Evolutionary conservation across 2,113 vertebrate genomes (phyloP).

Genomic region (Scopus umbretta): DNA sequence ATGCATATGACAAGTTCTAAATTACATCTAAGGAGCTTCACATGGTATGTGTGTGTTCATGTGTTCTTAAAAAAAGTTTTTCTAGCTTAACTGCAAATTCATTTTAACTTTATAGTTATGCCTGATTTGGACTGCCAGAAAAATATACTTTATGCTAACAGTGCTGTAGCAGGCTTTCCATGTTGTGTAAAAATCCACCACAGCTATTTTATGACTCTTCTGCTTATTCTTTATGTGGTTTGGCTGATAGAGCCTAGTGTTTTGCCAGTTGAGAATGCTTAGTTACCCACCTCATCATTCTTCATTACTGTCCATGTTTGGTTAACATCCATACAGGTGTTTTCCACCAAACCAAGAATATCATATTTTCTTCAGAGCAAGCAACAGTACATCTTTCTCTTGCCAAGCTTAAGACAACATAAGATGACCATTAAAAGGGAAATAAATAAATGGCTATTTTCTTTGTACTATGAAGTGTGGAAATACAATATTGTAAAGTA

Average conservation of each 20-base stretch:
- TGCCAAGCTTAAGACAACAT: background rate
- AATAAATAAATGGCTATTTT: background rate
- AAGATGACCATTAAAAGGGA: background rate
- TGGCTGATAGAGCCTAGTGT: background rate
- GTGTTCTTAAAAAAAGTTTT: background rate
- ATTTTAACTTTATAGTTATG: background rate
- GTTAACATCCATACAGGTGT: background rate
- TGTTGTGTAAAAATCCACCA: background rate
- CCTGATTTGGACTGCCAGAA: background rate
- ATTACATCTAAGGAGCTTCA: background rate
- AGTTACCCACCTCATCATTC: background rate
- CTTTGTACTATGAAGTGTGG: background rate
- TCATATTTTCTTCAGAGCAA: constrained; percentile 6
- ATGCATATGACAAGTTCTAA: background rate
- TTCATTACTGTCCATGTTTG: background rate
- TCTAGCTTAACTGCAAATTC: background rate
- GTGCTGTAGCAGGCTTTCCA: background rate
- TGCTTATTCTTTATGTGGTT: background rate
- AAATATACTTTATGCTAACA: background rate
- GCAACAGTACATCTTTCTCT: background rate
- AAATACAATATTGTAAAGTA: background rate
- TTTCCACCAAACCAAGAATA: background rate
- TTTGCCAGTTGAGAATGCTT: background rate
- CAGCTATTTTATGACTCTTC: background rate
- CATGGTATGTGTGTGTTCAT: background rate